These are phyloP conservation scores for Listronotus oregonensis DNA, from an alignment of 1,140 invertebrate species.

Conservation along the genomic window DNA sequence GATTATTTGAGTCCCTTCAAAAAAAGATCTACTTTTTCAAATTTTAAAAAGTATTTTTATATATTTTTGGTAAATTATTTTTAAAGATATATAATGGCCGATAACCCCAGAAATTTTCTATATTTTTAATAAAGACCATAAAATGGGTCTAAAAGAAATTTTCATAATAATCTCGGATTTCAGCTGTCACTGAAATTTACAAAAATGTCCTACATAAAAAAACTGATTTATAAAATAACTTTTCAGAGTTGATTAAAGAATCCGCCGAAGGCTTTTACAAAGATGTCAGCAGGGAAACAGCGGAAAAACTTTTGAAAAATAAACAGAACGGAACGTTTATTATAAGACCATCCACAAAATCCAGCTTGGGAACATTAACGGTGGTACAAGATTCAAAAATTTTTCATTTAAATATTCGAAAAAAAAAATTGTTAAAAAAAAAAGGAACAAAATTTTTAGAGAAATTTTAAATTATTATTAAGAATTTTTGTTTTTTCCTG, in stretches of 20 bases:
- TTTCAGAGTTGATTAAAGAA: conserved; percentile 34
- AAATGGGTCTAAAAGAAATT: no score
- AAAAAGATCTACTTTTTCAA: no score
- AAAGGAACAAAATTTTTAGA: no score
- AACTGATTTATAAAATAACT: conserved; percentile 14
- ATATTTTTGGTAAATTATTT: no score
- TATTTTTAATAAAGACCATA: no score
- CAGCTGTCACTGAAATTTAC: no score
- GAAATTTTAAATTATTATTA: no score
- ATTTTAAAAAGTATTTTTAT: no score
- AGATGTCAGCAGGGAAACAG: conserved; percentile 45
- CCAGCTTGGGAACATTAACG: conserved; percentile 47
- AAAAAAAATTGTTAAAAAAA: conserved; percentile 44
- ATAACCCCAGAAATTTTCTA: no score
- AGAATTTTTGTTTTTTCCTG: conserved; percentile 46
- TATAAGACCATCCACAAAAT: conserved; percentile 48
- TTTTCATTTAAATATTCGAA: conserved; percentile 51
- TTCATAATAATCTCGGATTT: no score
- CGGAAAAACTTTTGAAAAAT: conserved; percentile 45
- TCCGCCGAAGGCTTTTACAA: conserved; percentile 47
- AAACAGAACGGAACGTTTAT: conserved; percentile 53
- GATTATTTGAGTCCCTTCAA: no score
- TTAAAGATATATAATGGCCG: no score
- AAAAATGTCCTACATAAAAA: not conserved
- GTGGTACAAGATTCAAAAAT: conserved; percentile 49